Base-by-base conservation (phyloP, 2,888 invertebrate genomes). In the Drosophila anomalata region DNA sequence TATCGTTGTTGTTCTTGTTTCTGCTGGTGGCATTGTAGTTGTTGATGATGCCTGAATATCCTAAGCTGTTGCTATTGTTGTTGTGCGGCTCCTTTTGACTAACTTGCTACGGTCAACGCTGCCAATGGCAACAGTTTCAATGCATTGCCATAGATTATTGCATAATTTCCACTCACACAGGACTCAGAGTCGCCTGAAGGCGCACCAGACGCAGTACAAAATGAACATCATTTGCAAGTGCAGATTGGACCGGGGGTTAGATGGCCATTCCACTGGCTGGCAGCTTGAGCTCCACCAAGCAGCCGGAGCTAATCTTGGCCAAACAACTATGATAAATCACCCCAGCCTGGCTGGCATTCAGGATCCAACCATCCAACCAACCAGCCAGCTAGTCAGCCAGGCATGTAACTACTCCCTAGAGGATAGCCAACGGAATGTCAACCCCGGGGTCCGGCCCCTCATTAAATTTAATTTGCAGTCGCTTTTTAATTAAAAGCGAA, bases 381-480 rank as follows among this genome's bases (percentile, higher is more conserved):
- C 22, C 60, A 57, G 50, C 60, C 70, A 69, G 48, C 24, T 9
- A n/a, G 14, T 24, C 73, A 68, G 68, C 66, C 41, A 53, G 61
- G 57, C 59, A 65, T 66, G 68, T 56, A 70, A 79, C 79, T 60
- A 56, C 55, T 54, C 73, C 60, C 66, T 17, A 41, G 24, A 46
- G 17, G 36, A 36, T 20, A 17, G 2, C 12, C 52, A 33, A 26
- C 17, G 29, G 22, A 42, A 17, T 41, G 29, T 47, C 20, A n/a
- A 39, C 31, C 46, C 42, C 47, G 17, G 47, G 48, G 29, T 11
- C 48, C 6, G 52, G 17, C 33, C 20, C 39, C 50, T 82, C 78
- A 86, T 82, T 86, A 79, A 86, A 88, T 86, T 86, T 86, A 86
- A 83, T 86, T 87, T 74, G 68, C 73, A 76, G 80, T 83, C 52